These are phyloP conservation scores for Coryphaenoides rupestris DNA, from an alignment of 2,113 vertebrate genomes.

Conservation along the genomic window DNA sequence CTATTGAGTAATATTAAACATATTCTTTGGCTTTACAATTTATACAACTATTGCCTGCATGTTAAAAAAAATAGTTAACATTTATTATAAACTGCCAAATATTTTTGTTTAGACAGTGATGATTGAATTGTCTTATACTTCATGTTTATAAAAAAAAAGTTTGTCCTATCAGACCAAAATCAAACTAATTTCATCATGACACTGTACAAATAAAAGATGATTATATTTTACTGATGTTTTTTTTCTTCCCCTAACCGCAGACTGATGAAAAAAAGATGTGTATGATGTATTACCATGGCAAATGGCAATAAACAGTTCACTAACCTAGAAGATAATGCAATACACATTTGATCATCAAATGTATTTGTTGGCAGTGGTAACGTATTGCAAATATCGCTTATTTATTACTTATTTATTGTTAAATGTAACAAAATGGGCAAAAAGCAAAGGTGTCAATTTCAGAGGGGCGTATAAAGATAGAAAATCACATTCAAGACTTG, in stretches of 20 bases:
- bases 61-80: slow-evolving; percentile 43
- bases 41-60: slow-evolving; percentile 36
- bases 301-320: too few relatives aligned
- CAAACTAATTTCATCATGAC: slow-evolving; percentile 15
- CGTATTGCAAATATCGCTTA: too few relatives aligned
- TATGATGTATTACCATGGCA: too few relatives aligned
- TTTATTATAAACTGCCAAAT: slow-evolving; percentile 57
- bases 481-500: too few relatives aligned
- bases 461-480: too few relatives aligned
- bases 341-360: too few relatives aligned
- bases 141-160: slow-evolving; percentile 40
- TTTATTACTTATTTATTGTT: too few relatives aligned
- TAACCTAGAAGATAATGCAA: too few relatives aligned
- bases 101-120: slow-evolving; percentile 49
- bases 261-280: too few relatives aligned
- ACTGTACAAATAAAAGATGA: slow-evolving; percentile 53
- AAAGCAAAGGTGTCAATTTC: too few relatives aligned
- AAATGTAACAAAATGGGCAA: too few relatives aligned
- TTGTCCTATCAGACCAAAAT: slow-evolving; percentile 53
- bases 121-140: slow-evolving; percentile 31
- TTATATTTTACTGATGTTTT: slow-evolving; percentile 39
- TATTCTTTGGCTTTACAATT: neutral
- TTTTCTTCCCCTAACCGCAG: slow-evolving; percentile 7
- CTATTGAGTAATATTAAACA: slow-evolving; percentile 29
- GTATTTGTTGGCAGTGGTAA: too few relatives aligned